Conservation (phyloP, 30 jellyfish, hydroid and myxozoan genomes). For the Clytia hemisphaerica region DNA sequence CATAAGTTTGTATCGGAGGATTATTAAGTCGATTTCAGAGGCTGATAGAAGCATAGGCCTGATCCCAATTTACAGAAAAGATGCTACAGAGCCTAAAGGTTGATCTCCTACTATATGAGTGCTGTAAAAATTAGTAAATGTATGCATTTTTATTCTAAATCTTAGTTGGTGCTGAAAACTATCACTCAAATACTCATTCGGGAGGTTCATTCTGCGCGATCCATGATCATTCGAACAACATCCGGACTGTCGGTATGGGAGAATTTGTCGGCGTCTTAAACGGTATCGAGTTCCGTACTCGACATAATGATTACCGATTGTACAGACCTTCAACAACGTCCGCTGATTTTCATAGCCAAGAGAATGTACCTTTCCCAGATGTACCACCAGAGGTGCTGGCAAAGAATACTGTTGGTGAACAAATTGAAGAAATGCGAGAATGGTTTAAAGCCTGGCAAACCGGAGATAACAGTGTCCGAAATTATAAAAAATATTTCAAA, state of each 20-base stretch:
- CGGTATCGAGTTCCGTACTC: constrained; percentile 41
- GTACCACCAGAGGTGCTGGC: constrained; percentile 24
- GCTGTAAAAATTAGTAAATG: too few species aligned
- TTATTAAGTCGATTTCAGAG: too few species aligned
- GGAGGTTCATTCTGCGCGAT: constrained; percentile 23
- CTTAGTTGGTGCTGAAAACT: constrained; percentile 10
- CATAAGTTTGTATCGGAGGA: too few species aligned
- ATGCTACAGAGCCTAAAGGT: too few species aligned
- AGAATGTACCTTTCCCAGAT: constrained; percentile 8
- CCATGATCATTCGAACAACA: constrained; percentile 24
- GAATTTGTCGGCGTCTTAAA: constrained; percentile 16
- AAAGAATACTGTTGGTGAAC: constrained; percentile 21
- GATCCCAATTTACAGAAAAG: too few species aligned
- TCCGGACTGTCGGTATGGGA: constrained; percentile 40
- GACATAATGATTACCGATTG: constrained; percentile 32
- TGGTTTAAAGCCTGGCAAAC: constrained; percentile 85
- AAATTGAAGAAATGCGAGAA: constrained; percentile 55
- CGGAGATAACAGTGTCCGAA: constrained; percentile 43
- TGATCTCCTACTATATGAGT: too few species aligned
- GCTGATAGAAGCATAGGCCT: too few species aligned
- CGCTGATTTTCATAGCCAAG: constrained; percentile 1
- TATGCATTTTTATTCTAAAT: background rate
- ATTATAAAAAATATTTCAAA: constrained; percentile 57
- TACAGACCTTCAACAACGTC: background rate
- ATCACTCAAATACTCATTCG: constrained; percentile 11